These are phyloP conservation scores for Diplolepis rosae DNA, from an alignment of 2,888 invertebrate species.

Conservation along the genomic window DNA sequence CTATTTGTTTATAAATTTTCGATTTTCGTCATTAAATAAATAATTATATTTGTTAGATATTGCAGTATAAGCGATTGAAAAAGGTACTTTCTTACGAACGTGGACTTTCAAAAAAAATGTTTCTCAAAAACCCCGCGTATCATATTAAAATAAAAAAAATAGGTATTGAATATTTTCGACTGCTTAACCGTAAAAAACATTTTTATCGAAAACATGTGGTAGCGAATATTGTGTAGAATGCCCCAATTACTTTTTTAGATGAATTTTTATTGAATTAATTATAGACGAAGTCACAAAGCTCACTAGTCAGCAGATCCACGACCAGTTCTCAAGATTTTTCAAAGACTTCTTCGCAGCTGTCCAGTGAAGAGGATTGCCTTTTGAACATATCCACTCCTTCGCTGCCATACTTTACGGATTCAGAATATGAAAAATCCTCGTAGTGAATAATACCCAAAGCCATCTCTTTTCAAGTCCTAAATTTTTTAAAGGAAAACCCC, in stretches of 20 bases:
- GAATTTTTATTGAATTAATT: background rate
- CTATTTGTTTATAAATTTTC: too few relatives aligned
- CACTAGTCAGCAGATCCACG: background rate
- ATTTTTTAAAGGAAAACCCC: background rate
- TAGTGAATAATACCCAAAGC: background rate
- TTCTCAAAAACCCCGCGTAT: too few relatives aligned
- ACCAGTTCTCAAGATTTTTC: conserved; percentile 30
- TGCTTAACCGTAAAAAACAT: too few relatives aligned
- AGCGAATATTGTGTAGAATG: too few relatives aligned
- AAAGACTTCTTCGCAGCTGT: conserved; percentile 27
- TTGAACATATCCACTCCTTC: conserved; percentile 55
- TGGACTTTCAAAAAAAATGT: too few relatives aligned
- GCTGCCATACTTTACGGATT: conserved; percentile 54
- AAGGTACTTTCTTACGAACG: too few relatives aligned
- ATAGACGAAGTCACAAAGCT: conserved; percentile 13
- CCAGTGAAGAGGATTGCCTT: conserved; percentile 49
- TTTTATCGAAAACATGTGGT: too few relatives aligned
- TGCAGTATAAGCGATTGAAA: too few relatives aligned
- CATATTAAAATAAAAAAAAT: too few relatives aligned
- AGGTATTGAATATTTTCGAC: too few relatives aligned
- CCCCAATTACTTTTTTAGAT: background rate
- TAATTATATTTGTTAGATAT: too few relatives aligned
- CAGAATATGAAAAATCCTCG: conserved; percentile 32
- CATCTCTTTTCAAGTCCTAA: background rate
- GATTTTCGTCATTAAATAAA: too few relatives aligned